phyloP scores from a whole-genome alignment of 2,888 invertebrate genomes.

The Bombyx huttoni region DNA sequence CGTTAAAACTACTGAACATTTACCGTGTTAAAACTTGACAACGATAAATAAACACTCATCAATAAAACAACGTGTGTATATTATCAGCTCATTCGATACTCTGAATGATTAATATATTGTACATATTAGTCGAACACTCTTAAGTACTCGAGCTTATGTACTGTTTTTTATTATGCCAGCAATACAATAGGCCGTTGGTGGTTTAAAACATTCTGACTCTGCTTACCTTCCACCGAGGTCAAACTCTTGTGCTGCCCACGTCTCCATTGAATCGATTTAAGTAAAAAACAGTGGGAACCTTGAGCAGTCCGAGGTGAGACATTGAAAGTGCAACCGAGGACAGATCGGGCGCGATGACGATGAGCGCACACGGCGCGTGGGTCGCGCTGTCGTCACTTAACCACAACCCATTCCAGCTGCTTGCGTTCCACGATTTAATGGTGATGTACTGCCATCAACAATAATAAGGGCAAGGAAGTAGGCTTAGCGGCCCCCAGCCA shows the following conservation, averaged over 20 bases:
- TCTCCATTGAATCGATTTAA: constrained; percentile 3
- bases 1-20: not conserved
- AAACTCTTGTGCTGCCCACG: constrained; percentile 9
- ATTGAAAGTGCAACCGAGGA: constrained; percentile 1
- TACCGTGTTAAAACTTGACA: not conserved
- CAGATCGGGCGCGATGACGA: not conserved
- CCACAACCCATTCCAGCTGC: not conserved
- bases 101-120: not conserved
- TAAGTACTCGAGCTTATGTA: not conserved
- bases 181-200: not conserved
- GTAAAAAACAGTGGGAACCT: constrained; percentile 2
- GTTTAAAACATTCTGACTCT: not conserved
- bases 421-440: not conserved
- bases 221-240: not conserved
- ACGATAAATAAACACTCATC: not conserved
- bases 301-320: constrained; percentile 1
- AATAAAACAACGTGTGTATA: not conserved
- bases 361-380: not conserved
- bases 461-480: too few relatives aligned
- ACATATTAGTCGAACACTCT: not conserved
- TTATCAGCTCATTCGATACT: not conserved
- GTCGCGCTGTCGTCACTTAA: not conserved
- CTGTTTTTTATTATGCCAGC: not conserved
- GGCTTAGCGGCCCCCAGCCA: too few relatives aligned
- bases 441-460: not conserved